Evolutionary conservation across 2,888 invertebrate genomes (phyloP).

Genomic region (Microchrysa polita): DNA sequence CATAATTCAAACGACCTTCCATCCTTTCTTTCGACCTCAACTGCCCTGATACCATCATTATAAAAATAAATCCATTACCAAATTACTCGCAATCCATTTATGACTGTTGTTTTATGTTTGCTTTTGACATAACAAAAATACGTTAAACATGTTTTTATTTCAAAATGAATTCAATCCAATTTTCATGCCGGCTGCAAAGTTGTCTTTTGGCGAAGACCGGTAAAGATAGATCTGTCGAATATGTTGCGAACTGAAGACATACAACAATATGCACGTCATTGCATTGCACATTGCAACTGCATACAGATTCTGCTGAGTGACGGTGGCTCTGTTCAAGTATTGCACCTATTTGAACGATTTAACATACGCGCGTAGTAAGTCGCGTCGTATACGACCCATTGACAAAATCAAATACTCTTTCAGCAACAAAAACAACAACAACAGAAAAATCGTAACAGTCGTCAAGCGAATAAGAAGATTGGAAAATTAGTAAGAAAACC

Average conservation of each 20-base stretch:
- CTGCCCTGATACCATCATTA: neutral
- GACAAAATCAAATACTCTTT: too few relatives aligned
- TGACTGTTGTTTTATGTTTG: neutral
- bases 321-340: neutral
- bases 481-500: too few relatives aligned
- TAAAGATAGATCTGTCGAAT: neutral
- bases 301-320: neutral
- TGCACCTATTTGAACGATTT: neutral
- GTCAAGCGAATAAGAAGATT: too few relatives aligned
- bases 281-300: slow-evolving; percentile 3
- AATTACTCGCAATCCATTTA: neutral
- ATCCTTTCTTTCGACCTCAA: too few relatives aligned
- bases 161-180: neutral
- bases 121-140: neutral
- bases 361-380: neutral
- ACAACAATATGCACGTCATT: neutral
- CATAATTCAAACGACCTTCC: too few relatives aligned
- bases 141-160: too few relatives aligned
- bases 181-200: slow-evolving; percentile 11
- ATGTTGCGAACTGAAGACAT: neutral
- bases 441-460: too few relatives aligned
- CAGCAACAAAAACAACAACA: too few relatives aligned
- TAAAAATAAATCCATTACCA: slow-evolving; percentile 16
- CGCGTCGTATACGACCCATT: too few relatives aligned
- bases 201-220: slow-evolving; percentile 24